Evolutionary conservation across 2,888 invertebrate species (phyloP).

Genomic region (Plusia festucae): DNA sequence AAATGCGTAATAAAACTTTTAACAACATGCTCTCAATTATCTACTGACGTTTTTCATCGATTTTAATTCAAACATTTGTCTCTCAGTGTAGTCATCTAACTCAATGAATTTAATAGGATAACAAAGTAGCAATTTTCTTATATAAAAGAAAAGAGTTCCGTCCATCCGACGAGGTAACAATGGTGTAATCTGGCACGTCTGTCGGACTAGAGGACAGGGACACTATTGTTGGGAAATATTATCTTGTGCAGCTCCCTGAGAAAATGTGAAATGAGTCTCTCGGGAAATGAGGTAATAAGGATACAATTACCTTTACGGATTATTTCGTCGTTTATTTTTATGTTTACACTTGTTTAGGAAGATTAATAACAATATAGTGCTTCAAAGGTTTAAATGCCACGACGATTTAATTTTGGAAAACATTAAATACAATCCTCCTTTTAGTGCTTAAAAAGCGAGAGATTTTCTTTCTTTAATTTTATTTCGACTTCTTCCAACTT

Average conservation of each 20-base stretch:
- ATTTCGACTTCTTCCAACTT: too few species aligned
- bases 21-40: too few species aligned
- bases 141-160: slow-evolving; percentile 47
- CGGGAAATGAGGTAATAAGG: slow-evolving; percentile 19
- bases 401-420: background rate
- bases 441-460: background rate
- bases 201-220: slow-evolving; percentile 4
- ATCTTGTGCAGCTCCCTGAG: slow-evolving; percentile 27
- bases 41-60: background rate
- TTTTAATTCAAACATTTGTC: background rate
- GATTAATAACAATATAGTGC: background rate
- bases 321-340: background rate
- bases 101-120: slow-evolving; percentile 47
- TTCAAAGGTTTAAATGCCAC: background rate
- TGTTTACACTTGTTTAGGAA: background rate
- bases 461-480: background rate
- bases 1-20: too few species aligned
- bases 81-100: slow-evolving; percentile 16
- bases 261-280: slow-evolving; percentile 31
- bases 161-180: slow-evolving; percentile 47
- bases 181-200: slow-evolving; percentile 49
- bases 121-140: slow-evolving; percentile 56
- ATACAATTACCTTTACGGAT: slow-evolving; percentile 25
- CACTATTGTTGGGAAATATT: slow-evolving; percentile 44
- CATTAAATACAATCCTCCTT: too few species aligned